Evolutionary conservation across 2,888 invertebrate species (phyloP).

Genomic region (Cataglyphis albicans): DNA sequence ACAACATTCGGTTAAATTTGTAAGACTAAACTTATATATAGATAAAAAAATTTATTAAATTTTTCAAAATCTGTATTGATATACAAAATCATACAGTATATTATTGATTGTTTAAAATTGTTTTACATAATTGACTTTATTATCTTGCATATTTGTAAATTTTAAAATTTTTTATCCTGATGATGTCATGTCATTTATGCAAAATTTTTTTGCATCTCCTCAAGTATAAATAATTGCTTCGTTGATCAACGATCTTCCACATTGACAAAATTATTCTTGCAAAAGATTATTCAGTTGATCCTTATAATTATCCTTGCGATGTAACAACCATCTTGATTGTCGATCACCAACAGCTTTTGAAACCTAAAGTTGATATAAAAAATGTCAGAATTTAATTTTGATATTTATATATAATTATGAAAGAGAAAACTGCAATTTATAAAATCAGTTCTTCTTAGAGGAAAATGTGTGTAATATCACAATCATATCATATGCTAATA

Average conservation of each 20-base stretch:
- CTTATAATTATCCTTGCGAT: not conserved
- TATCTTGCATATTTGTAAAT: not conserved
- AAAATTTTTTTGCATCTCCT: not conserved
- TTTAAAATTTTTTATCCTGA: not conserved
- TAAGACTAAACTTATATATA: not conserved
- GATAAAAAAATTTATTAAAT: slow-evolving; percentile 58
- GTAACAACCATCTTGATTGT: slow-evolving; percentile 77
- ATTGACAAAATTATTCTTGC: not conserved
- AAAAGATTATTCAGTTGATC: not conserved
- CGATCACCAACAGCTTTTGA: slow-evolving; percentile 92
- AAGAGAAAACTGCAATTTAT: not conserved
- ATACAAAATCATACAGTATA: slow-evolving; percentile 31
- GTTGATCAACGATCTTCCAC: not conserved
- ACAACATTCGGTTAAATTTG: not conserved
- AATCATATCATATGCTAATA: slow-evolving; percentile 75
- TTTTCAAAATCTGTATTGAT: slow-evolving; percentile 55
- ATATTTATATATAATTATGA: not conserved
- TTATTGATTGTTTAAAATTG: not conserved
- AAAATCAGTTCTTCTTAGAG: slow-evolving; percentile 85
- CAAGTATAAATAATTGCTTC: not conserved
- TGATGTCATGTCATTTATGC: not conserved
- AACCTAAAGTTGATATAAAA: slow-evolving; percentile 87
- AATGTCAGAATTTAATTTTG: slow-evolving; percentile 10
- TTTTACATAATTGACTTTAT: not conserved
- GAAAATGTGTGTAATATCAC: slow-evolving; percentile 79